Conservation (phyloP, 2,888 invertebrate species). For the Drosophila dives region DNA sequence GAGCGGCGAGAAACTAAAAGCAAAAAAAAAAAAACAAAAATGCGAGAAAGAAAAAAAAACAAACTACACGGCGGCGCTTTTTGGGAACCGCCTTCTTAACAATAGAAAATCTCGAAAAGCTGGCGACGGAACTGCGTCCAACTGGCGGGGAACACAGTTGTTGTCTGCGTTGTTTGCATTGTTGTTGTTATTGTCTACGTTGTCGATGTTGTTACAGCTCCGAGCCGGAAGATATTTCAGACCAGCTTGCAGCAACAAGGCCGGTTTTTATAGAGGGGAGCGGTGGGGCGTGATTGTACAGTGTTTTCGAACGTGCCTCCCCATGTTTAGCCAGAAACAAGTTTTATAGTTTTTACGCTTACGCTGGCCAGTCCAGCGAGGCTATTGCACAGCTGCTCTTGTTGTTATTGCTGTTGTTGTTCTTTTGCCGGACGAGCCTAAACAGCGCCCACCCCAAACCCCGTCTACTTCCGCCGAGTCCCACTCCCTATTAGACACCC, state of each 20-base stretch:
- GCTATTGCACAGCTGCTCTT: slow-evolving; percentile 36
- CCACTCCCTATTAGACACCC: slow-evolving; percentile 20
- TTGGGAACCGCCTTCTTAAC: slow-evolving; percentile 56
- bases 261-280: slow-evolving; percentile 18
- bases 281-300: slow-evolving; percentile 1
- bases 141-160: slow-evolving; percentile 33
- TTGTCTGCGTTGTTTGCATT: slow-evolving; percentile 7
- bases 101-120: slow-evolving; percentile 58
- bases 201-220: slow-evolving; percentile 30
- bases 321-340: slow-evolving; percentile 59
- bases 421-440: slow-evolving; percentile 49
- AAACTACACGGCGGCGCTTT: slow-evolving; percentile 34
- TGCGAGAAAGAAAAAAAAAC: slow-evolving; percentile 24
- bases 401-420: slow-evolving; percentile 32
- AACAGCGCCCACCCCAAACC: slow-evolving; percentile 32
- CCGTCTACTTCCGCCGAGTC: slow-evolving; percentile 13
- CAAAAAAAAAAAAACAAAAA: slow-evolving; percentile 15
- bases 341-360: slow-evolving; percentile 59
- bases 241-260: slow-evolving; percentile 53
- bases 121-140: slow-evolving; percentile 61
- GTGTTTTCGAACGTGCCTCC: slow-evolving; percentile 54
- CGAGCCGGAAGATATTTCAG: slow-evolving; percentile 61
- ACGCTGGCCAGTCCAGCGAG: slow-evolving; percentile 36
- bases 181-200: slow-evolving; percentile 17
- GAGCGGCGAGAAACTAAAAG: slow-evolving; percentile 30